Evolutionary conservation across 2,797 vertebrate genomes (phyloP), one percentile per base, ranked within the genome.

Genomic region (Thunnus albacares): DNA sequence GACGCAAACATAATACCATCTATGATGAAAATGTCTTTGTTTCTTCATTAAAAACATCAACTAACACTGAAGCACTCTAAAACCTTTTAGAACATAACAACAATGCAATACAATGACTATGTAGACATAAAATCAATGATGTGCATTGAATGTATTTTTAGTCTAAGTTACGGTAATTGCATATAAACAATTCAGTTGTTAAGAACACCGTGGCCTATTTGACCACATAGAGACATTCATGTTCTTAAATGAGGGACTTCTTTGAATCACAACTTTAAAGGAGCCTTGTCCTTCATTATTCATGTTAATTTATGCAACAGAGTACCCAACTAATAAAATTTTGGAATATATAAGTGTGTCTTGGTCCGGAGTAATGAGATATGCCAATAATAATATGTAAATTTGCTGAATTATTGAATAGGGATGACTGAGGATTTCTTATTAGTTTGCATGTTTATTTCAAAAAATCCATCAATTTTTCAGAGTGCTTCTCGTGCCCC

Each of bases 321-420:
- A 92, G 94, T 84, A 93, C 79, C 89, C 87, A 83, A 91, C 91
- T 93, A 92, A 93, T 93, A 90, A 74, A 89, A 87, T 84, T 94
- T 91, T 91, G 64, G 94, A 96, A 96, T 96, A 94, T 92, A 85
- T 93, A 94, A 95, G 90, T 93, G 86, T 87, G 89, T 89, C 89
- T 87, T 85, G 83, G 89, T 94, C 91, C 67, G 75, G 65, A 58
- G 84, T 95, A 94, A 95, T 94, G 92, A 95, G 91, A 94, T 92
- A 91, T 92, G 86, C 91, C 92, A 94, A 95, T 95, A 96, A 94
- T 94, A 93, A 95, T 93, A 95, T 96, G 94, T 84, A 95, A 94
- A 95, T 96, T 72, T 71, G 15, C 66, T 94, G 92, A 95, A 96
- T 96, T 95, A 95, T 95, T 95, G 87, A 95, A 94, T 81, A 94